Evolutionary conservation across 2,113 vertebrate genomes (phyloP).

Genomic region (Callithrix jacchus): DNA sequence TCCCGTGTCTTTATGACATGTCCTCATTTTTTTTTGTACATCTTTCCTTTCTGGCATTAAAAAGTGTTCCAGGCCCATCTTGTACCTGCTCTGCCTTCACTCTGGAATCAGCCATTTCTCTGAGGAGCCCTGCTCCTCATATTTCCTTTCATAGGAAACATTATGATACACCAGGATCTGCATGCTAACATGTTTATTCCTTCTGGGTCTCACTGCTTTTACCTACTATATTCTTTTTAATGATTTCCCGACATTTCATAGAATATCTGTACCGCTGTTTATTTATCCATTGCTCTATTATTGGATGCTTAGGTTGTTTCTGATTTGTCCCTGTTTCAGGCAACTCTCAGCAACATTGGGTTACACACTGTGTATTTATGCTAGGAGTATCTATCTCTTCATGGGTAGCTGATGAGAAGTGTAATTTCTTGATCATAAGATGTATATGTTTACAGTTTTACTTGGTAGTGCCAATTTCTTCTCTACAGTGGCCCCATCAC

Average conservation of each 20-base stretch:
- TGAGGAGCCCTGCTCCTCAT: not conserved
- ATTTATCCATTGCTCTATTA: not conserved
- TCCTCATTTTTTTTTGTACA: not conserved
- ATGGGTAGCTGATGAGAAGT: not conserved
- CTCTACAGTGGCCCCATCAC: not conserved
- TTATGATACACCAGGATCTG: not conserved
- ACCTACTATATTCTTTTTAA: not conserved
- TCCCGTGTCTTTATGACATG: not conserved
- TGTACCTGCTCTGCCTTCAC: not conserved
- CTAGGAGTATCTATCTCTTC: not conserved
- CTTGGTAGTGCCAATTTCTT: not conserved
- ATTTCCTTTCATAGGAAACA: not conserved
- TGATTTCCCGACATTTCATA: not conserved
- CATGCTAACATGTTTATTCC: rapidly evolving
- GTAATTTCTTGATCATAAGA: not conserved
- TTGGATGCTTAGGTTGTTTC: not conserved
- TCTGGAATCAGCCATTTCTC: not conserved
- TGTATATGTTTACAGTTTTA: not conserved
- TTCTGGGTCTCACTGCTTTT: not conserved
- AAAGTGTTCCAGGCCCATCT: conserved; percentile 8
- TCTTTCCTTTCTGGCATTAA: not conserved
- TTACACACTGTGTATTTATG: not conserved
- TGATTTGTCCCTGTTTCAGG: not conserved
- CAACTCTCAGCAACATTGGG: not conserved
- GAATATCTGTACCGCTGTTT: not conserved